Conservation (phyloP, 2,113 vertebrate species). For the Taurulus bubalis region DNA sequence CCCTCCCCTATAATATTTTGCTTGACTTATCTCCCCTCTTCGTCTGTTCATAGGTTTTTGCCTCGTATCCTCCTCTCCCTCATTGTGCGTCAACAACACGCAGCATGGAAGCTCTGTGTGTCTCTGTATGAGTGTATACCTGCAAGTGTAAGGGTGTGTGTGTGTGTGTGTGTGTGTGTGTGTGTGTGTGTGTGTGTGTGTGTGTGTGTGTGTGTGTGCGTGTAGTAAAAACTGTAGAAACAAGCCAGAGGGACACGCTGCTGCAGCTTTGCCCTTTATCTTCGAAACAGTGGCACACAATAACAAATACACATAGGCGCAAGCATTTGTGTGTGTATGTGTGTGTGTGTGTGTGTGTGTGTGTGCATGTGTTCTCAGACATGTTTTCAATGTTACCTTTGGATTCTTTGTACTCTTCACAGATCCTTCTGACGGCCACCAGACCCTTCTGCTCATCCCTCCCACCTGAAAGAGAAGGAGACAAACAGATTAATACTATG, state of each 20-base stretch:
- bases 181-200: conserved; percentile 20
- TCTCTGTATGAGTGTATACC: conserved; percentile 12
- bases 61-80: conserved; percentile 12
- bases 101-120: conserved; percentile 17
- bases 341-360: conserved; percentile 15
- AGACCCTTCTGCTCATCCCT: conserved; percentile 82
- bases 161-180: conserved; percentile 20
- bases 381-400: conserved; percentile 81
- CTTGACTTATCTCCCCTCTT: background rate
- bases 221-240: conserved; percentile 48
- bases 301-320: conserved; percentile 29
- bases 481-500: conserved; percentile 44
- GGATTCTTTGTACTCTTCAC: conserved; percentile 82
- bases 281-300: conserved; percentile 46
- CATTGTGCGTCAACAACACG: conserved; percentile 10
- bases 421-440: conserved; percentile 80
- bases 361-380: conserved; percentile 3
- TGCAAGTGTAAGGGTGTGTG: conserved; percentile 37
- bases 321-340: conserved; percentile 7
- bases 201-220: conserved; percentile 17
- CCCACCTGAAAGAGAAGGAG: conserved; percentile 79
- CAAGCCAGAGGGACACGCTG: conserved; percentile 41
- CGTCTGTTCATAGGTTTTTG: conserved; percentile 1
- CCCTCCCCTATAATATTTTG: background rate
- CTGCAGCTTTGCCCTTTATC: conserved; percentile 63